Base-by-base conservation (phyloP, 2,113 vertebrate species). In the Epinephelus fuscoguttatus region DNA sequence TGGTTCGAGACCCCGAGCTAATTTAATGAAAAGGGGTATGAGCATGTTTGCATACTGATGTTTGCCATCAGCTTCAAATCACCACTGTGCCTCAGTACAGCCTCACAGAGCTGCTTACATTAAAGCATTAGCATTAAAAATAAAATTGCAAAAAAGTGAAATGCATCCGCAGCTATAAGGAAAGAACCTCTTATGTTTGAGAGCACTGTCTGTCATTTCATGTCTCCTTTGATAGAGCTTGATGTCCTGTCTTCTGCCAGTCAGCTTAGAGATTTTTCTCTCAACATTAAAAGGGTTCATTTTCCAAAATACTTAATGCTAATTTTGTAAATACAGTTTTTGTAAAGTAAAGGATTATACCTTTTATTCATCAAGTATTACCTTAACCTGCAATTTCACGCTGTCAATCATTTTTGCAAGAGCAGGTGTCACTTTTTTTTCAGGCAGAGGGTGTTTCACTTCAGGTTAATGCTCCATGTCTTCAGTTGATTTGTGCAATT, bases 401-500 rank as follows among this genome's bases (percentile, higher is more conserved):
- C 42, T 78, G 73, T 74, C 82, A 82, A 7, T 88, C 83, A 68
- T 23, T 55, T 55, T 50, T 61, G 18, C 18, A 17, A 30, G 45
- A 55, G 64, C 9, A 17, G 64, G 18, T 56, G 61, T 74, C 13
- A 53, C 37, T 52, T 72, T 69, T 72, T 30, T 59, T 33, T 6
- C 61, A 40, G 52, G n/a, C 17, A 17, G 23, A 57, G 6, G 30
- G 21, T 66, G n/a, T 70, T 81, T 84, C n/a, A 40, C 37, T 67
- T 61, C 23, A 45, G 49, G 56, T 78, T 83, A 80, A 84, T 67
- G 74, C 69, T 66, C 7, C 57, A n/a, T 72, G 60, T 78, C 75
- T 19, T 73, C 73, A 71, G 45, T 25, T 81, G 67, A 83, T 80
- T 64, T 40, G 72, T 67, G 25, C 45, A 71, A 62, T 86, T 78